phyloP scores from a whole-genome alignment of 35 echinoderm and acorn worm species.

The Ptychodera flava region DNA sequence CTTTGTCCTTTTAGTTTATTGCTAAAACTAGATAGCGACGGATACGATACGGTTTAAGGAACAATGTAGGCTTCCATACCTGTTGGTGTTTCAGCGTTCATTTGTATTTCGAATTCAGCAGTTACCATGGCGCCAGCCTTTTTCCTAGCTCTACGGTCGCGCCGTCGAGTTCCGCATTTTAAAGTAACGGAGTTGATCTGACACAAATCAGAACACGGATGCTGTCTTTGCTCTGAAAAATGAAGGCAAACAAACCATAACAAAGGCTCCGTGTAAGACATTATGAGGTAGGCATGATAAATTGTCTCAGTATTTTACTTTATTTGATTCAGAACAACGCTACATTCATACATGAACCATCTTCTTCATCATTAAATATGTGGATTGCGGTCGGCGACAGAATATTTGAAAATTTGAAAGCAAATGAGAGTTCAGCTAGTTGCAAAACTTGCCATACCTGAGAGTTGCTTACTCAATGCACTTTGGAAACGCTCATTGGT shows the following conservation, averaged over 20 bases:
- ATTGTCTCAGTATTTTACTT: no score
- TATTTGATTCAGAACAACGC: no score
- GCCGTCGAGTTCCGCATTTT: slow-evolving; percentile 34
- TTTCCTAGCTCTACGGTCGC: neutral
- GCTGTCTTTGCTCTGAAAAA: neutral
- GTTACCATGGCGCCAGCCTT: slow-evolving; percentile 34
- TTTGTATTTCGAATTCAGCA: slow-evolving; percentile 79
- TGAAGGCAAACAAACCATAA: no score
- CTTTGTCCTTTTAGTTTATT: neutral
- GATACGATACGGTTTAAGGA: no score
- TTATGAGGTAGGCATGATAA: no score
- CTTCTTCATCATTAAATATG: no score
- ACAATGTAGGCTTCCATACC: slow-evolving; percentile 22
- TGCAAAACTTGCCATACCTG: no score
- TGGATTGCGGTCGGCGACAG: no score
- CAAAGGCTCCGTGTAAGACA: no score
- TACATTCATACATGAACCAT: no score
- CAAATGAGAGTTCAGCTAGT: no score
- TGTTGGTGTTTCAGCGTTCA: slow-evolving; percentile 45
- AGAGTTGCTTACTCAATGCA: slow-evolving; percentile 41
- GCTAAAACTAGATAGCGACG: neutral
- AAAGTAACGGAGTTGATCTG: slow-evolving; percentile 67
- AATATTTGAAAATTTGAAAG: no score
- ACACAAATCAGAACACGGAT: slow-evolving; percentile 45
- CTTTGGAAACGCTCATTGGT: slow-evolving; percentile 21